A percentile compares a stretch with the other conserved stretches of the same genome.
Conservation (phyloP, 1,140 invertebrate species). For the Bombus balteatus region DNA sequence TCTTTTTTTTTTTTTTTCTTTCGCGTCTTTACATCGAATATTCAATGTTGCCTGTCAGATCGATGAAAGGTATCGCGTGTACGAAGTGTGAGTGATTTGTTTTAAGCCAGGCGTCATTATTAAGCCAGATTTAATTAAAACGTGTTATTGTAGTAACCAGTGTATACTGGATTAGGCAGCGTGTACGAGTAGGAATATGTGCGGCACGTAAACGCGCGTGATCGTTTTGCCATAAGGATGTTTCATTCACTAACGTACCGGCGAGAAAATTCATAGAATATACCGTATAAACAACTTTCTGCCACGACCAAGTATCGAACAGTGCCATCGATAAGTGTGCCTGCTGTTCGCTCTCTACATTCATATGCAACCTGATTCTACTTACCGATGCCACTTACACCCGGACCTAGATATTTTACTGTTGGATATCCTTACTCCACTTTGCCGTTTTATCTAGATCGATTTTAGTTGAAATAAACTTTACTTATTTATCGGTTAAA, state of each 20-base stretch:
- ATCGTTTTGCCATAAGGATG: slow-evolving; percentile 15
- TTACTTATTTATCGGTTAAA: too few relatives aligned
- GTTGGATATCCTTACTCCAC: neutral
- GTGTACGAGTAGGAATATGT: slow-evolving; percentile 9
- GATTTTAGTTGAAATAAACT: too few relatives aligned
- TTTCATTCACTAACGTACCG: slow-evolving; percentile 22
- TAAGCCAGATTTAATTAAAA: neutral
- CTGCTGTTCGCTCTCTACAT: slow-evolving; percentile 38
- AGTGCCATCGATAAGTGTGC: slow-evolving; percentile 50
- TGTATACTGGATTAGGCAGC: neutral
- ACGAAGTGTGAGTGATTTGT: neutral
- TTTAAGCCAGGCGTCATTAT: neutral
- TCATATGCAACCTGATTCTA: slow-evolving; percentile 29
- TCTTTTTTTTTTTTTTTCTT: too few relatives aligned
- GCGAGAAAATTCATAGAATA: slow-evolving; percentile 20
- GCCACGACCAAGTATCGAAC: neutral
- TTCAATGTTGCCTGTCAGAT: neutral
- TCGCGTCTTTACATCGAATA: neutral
- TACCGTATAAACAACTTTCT: slow-evolving; percentile 35
- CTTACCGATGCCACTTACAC: slow-evolving; percentile 20
- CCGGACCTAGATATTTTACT: neutral
- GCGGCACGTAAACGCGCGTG: slow-evolving; percentile 8
- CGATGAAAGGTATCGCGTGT: neutral
- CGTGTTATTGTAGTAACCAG: too few relatives aligned
- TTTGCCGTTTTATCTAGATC: neutral